phyloP scores from a whole-genome alignment of 2,797 vertebrate species.

The Botia almorhae region DNA sequence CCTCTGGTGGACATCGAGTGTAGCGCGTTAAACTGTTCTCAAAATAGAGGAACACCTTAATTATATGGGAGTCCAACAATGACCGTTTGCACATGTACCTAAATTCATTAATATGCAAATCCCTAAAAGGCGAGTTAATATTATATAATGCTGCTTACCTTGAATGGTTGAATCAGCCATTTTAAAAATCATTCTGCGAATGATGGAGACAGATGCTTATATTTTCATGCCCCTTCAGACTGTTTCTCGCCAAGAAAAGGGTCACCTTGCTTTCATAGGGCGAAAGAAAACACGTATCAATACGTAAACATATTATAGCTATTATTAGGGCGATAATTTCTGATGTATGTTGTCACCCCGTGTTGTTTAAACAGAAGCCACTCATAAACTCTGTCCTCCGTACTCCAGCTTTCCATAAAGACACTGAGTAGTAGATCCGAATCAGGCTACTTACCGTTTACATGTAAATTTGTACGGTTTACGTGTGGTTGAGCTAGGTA shows the following conservation, averaged over 20 bases:
- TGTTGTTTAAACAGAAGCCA: neutral
- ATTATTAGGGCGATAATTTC: neutral
- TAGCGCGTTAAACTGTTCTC: neutral
- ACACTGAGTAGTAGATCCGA: too few species aligned
- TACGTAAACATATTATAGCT: neutral
- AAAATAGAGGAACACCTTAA: slow-evolving; percentile 4
- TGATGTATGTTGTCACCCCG: neutral
- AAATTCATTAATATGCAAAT: neutral
- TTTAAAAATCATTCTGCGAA: neutral
- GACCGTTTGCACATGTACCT: neutral
- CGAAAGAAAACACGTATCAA: slow-evolving; percentile 36
- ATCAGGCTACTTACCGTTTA: too few species aligned
- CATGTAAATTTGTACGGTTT: too few species aligned
- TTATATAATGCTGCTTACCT: slow-evolving; percentile 38
- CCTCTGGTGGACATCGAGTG: slow-evolving; percentile 25
- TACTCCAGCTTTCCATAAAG: too few species aligned
- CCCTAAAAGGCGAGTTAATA: neutral
- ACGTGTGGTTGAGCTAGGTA: too few species aligned
- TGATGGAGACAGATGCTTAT: slow-evolving; percentile 33
- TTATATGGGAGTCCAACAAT: slow-evolving; percentile 32
- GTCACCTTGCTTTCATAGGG: slow-evolving; percentile 59
- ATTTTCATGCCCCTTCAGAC: slow-evolving; percentile 45
- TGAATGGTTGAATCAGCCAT: neutral
- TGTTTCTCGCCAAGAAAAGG: slow-evolving; percentile 27
- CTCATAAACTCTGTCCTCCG: neutral